A percentile compares a stretch with the other conserved stretches of the same genome.
phyloP scores from a whole-genome alignment of 2,888 invertebrate species.

The Drosophila paranaensis region DNA sequence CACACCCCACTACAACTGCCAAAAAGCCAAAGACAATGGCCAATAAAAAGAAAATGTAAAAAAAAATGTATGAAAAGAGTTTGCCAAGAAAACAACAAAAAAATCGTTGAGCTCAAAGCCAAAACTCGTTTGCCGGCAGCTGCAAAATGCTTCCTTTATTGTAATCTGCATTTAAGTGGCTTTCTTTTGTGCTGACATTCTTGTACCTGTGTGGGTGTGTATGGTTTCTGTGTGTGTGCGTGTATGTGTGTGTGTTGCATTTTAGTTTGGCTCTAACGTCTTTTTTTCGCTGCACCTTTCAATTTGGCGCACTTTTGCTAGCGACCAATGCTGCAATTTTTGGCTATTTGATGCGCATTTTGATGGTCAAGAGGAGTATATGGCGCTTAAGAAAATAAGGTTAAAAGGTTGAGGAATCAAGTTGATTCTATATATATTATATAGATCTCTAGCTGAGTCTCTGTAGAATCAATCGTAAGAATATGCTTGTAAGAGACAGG shows the following conservation, averaged over 20 bases:
- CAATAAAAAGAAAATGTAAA: slow-evolving; percentile 37
- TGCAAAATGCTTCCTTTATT: slow-evolving; percentile 70
- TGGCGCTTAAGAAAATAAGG: accelerated
- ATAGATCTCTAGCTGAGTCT: too few relatives aligned
- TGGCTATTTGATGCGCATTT: slow-evolving; percentile 28
- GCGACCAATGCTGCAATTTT: slow-evolving; percentile 71
- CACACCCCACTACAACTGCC: slow-evolving; percentile 20
- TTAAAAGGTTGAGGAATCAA: neutral
- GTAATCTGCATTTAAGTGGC: slow-evolving; percentile 80
- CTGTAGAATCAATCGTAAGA: too few relatives aligned
- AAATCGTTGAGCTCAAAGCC: slow-evolving; percentile 33
- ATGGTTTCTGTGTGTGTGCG: neutral
- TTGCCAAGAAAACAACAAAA: neutral
- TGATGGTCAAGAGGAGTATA: neutral
- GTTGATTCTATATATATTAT: too few relatives aligned
- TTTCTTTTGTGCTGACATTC: slow-evolving; percentile 66
- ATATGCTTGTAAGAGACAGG: too few relatives aligned
- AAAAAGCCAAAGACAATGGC: slow-evolving; percentile 57
- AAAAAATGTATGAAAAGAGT: slow-evolving; percentile 1
- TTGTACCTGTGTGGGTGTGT: slow-evolving; percentile 13
- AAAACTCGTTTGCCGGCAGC: slow-evolving; percentile 62
- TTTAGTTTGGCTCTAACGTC: slow-evolving; percentile 5
- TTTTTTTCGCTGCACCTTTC: slow-evolving; percentile 58
- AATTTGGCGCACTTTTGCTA: slow-evolving; percentile 67
- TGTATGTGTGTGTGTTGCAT: slow-evolving; percentile 18